phyloP scores from a whole-genome alignment of 2,113 vertebrate genomes.

The Zingel zingel region DNA sequence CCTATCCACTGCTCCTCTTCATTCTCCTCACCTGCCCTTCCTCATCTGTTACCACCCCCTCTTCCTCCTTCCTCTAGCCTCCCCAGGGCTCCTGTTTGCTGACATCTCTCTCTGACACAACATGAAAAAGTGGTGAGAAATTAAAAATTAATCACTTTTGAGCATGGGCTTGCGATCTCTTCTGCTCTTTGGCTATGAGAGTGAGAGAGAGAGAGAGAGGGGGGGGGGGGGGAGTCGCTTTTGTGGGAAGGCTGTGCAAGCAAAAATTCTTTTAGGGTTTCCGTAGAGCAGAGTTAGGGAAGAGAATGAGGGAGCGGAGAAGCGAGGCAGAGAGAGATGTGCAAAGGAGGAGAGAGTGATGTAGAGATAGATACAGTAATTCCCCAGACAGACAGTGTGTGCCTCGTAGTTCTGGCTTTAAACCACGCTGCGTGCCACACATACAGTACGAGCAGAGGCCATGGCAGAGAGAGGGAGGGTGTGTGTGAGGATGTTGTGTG shows the following conservation, averaged over 20 bases:
- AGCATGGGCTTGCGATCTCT: slow-evolving; percentile 57
- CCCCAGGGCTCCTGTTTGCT: slow-evolving; percentile 67
- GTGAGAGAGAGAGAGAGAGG: neutral
- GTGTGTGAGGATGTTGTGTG: slow-evolving; percentile 10
- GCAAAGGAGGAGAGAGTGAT: slow-evolving; percentile 52
- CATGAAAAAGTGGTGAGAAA: slow-evolving; percentile 73
- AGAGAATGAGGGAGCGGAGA: slow-evolving; percentile 34
- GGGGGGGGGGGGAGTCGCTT: slow-evolving; percentile 7
- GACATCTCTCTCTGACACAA: slow-evolving; percentile 68
- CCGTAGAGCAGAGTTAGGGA: slow-evolving; percentile 41
- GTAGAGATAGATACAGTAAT: slow-evolving; percentile 62
- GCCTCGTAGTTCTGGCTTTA: slow-evolving; percentile 69
- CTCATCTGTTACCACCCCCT: slow-evolving; percentile 18
- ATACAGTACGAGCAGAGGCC: slow-evolving; percentile 66
- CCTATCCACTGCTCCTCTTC: neutral
- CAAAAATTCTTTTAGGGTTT: slow-evolving; percentile 71
- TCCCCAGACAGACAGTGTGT: slow-evolving; percentile 65
- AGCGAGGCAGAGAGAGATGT: slow-evolving; percentile 45
- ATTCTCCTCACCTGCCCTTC: slow-evolving; percentile 38
- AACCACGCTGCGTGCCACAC: slow-evolving; percentile 65
- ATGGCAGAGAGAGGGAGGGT: slow-evolving; percentile 31
- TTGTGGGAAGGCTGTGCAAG: slow-evolving; percentile 60
- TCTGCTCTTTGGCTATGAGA: slow-evolving; percentile 48
- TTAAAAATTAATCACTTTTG: slow-evolving; percentile 80
- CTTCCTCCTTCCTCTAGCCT: slow-evolving; percentile 35